A percentile compares a stretch with the other conserved stretches of the same genome.
phyloP scores from a whole-genome alignment of 1,140 invertebrate genomes.

The silkworm (Bombyx mori) region DNA sequence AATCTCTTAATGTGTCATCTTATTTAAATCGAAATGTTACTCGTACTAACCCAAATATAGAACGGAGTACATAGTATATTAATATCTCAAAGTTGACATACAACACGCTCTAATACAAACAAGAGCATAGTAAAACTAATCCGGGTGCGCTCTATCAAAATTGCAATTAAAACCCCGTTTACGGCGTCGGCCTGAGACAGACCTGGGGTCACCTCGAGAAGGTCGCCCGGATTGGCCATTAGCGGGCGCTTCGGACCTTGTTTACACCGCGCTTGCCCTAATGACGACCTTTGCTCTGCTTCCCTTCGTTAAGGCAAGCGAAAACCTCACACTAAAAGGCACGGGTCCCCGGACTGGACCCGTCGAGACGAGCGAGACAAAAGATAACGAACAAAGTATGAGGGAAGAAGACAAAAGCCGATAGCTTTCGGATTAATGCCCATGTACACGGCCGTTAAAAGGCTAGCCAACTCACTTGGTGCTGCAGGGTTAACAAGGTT shows the following conservation, averaged over 20 bases:
- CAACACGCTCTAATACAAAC: not conserved
- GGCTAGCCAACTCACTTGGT: constrained; percentile 55
- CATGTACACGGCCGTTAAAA: constrained; percentile 66
- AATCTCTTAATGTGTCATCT: too few species aligned
- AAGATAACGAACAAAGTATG: constrained; percentile 24
- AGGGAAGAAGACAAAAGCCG: constrained; percentile 53
- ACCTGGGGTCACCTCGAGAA: constrained; percentile 64
- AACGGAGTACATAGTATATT: too few species aligned
- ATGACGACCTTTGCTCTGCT: constrained; percentile 72
- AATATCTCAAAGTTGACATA: too few species aligned
- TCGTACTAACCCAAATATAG: too few species aligned
- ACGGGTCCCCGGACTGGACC: constrained; percentile 44
- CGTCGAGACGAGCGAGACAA: constrained; percentile 51
- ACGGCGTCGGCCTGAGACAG: constrained; percentile 48
- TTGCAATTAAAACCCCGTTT: constrained; percentile 70
- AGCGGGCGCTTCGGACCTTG: constrained; percentile 68
- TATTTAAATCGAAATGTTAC: too few species aligned
- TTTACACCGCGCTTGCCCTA: constrained; percentile 71
- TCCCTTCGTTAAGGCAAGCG: constrained; percentile 71
- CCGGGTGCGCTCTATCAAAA: constrained; percentile 58
- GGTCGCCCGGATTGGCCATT: constrained; percentile 67
- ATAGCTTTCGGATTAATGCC: constrained; percentile 68
- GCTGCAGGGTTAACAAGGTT: constrained; percentile 68
- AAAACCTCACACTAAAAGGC: constrained; percentile 71
- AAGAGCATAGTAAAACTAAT: constrained; percentile 47